Base-by-base conservation (phyloP, 2,113 vertebrate genomes). In the Lepisosteus oculatus region DNA sequence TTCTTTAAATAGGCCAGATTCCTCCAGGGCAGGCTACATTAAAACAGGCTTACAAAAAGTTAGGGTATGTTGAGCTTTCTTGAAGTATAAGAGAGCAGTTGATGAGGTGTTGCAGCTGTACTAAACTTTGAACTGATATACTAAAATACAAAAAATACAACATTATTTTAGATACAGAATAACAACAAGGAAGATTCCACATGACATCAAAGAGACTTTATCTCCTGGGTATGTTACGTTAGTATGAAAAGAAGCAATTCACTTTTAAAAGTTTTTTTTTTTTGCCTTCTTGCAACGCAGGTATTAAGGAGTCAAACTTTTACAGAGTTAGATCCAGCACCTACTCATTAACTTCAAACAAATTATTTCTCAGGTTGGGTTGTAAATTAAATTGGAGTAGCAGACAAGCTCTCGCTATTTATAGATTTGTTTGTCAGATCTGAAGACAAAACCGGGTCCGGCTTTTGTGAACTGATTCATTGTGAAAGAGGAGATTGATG, bases 141-240 rank as follows among this genome's bases (percentile, higher is more conserved):
- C 47, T 51, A 51, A 51, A 9, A 51, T 6, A 51, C 47, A 45
- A 55, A 51, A 51, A 9, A 51, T 6, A 51, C 47, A 45, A 55
- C 54, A 65, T 57, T 15, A 2, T 6, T 64, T 61, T 77, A 51
- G 78, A 61, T 5, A 71, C n/a, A 69, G 5, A 63, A 55, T 0
- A 29, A 3, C 6, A 71, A 44, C 14, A 70, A 15, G 67, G 64
- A 66, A 43, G 29, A 12, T 15, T 56, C n/a, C 12, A 64, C 79
- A 72, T 74, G 67, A 61, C 87, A 86, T 90, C 86, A 88, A 88
- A 90, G 85, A 79, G 77, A 68, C 74, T 44, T 68, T 71, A 81
- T 85, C 85, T 89, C 85, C 78, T 61, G 80, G 83, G 83, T 81
- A 79, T 62, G 77, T 65, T 43, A 70, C 67, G 63, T 73, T 44